Evolutionary conservation across 2,113 vertebrate species (phyloP).

Genomic region (Monopterus albus): DNA sequence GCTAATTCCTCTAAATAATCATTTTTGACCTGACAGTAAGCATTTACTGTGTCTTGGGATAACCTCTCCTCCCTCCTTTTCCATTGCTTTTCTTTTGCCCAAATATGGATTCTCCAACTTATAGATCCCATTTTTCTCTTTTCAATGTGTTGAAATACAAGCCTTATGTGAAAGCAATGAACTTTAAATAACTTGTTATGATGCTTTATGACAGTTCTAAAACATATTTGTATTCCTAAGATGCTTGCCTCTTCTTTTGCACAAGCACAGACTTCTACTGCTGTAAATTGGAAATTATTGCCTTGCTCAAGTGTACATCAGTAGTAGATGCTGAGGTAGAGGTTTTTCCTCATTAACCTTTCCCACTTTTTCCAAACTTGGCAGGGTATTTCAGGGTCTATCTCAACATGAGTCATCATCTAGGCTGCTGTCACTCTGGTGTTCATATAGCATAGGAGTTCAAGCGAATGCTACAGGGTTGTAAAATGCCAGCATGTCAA

Average conservation of each 20-base stretch:
- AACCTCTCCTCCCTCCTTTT: not conserved
- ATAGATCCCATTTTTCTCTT: too few species aligned
- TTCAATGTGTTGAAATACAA: too few species aligned
- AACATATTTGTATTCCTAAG: not conserved
- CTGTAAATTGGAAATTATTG: not conserved
- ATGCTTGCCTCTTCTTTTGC: not conserved
- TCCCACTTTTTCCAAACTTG: not conserved
- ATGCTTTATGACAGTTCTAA: too few species aligned
- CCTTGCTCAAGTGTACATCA: not conserved
- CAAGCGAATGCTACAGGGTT: not conserved
- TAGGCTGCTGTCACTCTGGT: not conserved
- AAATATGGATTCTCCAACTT: too few species aligned
- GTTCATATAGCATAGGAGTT: not conserved
- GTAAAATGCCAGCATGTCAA: slow-evolving; percentile 24
- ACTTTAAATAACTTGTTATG: too few species aligned
- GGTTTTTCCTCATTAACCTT: not conserved
- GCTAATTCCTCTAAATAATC: too few species aligned
- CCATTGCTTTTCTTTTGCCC: not conserved
- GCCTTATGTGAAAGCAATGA: slow-evolving; percentile 21
- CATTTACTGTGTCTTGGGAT: not conserved
- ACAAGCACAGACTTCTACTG: not conserved
- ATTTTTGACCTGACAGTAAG: too few species aligned
- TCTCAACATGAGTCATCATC: not conserved
- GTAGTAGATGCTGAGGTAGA: not conserved
- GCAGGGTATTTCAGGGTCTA: not conserved